Percentiles rank a stretch among this genome's conserved stretches.
Evolutionary conservation across 2,797 vertebrate genomes (phyloP).

Genomic region (Centroberyx gerrardi): DNA sequence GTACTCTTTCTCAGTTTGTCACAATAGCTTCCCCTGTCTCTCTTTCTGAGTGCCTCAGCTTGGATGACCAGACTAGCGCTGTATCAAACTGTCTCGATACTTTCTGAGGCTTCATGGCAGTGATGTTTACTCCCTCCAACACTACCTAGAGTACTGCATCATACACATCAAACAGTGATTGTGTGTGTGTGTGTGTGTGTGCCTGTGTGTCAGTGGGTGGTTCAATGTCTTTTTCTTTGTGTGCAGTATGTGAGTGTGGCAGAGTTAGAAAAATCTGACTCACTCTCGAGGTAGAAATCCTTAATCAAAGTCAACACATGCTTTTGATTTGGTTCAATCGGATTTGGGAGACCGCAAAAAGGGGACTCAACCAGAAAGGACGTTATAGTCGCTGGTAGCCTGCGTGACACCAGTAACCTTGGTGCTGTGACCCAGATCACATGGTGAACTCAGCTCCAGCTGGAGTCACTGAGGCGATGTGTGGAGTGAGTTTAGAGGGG

Average conservation of each 20-base stretch:
- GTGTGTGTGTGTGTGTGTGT: constrained; percentile 22
- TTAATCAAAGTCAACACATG: constrained; percentile 56
- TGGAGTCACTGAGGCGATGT: constrained; percentile 21
- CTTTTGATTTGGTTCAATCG: constrained; percentile 60
- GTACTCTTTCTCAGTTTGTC: constrained; percentile 31
- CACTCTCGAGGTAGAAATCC: constrained; percentile 49
- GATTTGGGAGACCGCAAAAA: constrained; percentile 27
- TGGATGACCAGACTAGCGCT: constrained; percentile 33
- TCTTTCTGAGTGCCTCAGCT: background rate
- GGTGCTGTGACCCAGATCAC: constrained; percentile 54
- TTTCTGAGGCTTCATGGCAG: constrained; percentile 34
- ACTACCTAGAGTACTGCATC: constrained; percentile 39
- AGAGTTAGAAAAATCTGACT: constrained; percentile 45
- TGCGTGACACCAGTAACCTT: constrained; percentile 36
- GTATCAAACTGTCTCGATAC: constrained; percentile 48
- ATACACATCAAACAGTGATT: constrained; percentile 43
- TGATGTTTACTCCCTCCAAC: constrained; percentile 51
- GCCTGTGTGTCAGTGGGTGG: constrained; percentile 35
- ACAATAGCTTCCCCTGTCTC: constrained; percentile 30
- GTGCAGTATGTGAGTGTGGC: constrained; percentile 46
- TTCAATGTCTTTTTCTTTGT: constrained; percentile 26
- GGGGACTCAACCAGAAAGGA: constrained; percentile 24
- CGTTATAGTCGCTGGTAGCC: constrained; percentile 20
- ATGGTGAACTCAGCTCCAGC: constrained; percentile 27
- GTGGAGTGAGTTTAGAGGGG: background rate